Evolutionary conservation across 2,888 invertebrate genomes (phyloP).

Genomic region (Sphaeridia pumilis): DNA sequence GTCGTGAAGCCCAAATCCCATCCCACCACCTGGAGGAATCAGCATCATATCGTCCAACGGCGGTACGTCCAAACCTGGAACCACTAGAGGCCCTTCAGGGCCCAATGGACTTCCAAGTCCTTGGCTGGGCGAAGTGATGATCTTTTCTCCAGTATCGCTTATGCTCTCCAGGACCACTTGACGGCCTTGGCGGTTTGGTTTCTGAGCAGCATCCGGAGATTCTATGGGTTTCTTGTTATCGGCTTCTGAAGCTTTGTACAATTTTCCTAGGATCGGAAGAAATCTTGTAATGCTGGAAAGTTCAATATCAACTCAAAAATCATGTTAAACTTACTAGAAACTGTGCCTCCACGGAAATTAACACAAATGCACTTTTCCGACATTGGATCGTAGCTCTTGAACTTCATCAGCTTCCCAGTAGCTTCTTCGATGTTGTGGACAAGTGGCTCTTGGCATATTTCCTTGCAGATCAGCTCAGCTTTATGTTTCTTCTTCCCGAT

Average conservation of each 20-base stretch:
- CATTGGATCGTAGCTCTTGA: neutral
- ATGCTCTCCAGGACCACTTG: constrained; percentile 7
- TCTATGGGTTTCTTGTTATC: too few species aligned
- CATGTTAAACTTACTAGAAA: neutral
- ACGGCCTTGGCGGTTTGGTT: too few species aligned
- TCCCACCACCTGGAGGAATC: neutral
- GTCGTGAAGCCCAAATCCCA: neutral
- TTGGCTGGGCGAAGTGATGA: neutral
- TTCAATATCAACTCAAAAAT: too few species aligned
- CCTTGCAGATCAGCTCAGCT: neutral
- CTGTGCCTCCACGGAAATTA: neutral
- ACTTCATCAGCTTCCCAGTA: neutral
- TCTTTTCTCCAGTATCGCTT: neutral
- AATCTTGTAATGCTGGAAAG: too few species aligned
- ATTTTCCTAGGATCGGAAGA: neutral
- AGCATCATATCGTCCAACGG: neutral
- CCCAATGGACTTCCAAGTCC: neutral
- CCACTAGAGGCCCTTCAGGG: too few species aligned
- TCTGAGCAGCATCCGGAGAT: too few species aligned
- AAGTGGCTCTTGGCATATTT: neutral
- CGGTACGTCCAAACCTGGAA: too few species aligned
- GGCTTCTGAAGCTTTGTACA: neutral
- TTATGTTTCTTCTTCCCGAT: neutral
- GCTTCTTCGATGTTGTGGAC: too few species aligned
- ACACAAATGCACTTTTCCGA: neutral